phyloP scores from a whole-genome alignment of 2,113 vertebrate genomes.

The Salvelinus alpinus region DNA sequence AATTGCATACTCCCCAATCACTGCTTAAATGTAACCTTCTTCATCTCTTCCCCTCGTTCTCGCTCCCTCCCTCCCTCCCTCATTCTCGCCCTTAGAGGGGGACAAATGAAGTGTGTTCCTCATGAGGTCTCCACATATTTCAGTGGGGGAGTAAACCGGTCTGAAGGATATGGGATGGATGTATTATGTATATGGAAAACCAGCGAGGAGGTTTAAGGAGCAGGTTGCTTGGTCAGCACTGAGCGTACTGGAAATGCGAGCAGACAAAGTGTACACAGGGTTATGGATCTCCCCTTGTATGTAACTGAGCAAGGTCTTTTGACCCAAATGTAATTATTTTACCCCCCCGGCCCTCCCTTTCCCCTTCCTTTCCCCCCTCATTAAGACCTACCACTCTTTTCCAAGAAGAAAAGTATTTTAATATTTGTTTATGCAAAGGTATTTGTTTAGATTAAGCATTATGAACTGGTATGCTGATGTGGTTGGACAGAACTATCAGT shows the following conservation, averaged over 20 bases:
- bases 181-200: conserved; percentile 70
- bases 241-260: conserved; percentile 60
- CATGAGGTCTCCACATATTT: conserved; percentile 55
- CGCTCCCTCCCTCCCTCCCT: neutral
- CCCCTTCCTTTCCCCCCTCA: conserved; percentile 35
- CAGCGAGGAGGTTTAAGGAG: conserved; percentile 61
- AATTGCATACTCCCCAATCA: conserved; percentile 73
- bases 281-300: conserved; percentile 69
- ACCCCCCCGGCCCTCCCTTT: conserved; percentile 27
- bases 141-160: conserved; percentile 53
- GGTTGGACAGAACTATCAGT: neutral
- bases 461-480: neutral
- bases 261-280: conserved; percentile 62
- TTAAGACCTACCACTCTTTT: conserved; percentile 32
- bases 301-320: conserved; percentile 70
- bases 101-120: conserved; percentile 48
- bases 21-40: conserved; percentile 69
- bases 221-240: conserved; percentile 72
- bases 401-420: conserved; percentile 17
- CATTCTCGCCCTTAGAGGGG: conserved; percentile 18
- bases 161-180: conserved; percentile 53
- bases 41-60: conserved; percentile 21
- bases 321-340: conserved; percentile 72
- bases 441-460: conserved; percentile 3
- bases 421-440: too few species aligned